phyloP scores from a whole-genome alignment of 2,113 vertebrate species.

The Vidua chalybeata region DNA sequence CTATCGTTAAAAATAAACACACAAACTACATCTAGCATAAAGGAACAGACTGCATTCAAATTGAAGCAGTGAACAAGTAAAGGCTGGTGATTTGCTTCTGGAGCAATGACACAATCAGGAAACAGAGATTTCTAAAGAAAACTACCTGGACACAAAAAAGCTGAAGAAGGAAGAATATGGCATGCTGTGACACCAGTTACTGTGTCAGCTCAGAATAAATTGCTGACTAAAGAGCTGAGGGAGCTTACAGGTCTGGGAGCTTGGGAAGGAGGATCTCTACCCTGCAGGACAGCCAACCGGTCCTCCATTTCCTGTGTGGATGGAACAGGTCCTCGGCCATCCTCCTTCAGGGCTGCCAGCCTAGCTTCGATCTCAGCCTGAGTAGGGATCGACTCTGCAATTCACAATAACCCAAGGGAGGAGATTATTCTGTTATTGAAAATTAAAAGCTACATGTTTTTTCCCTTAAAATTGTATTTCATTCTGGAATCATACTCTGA shows the following conservation, averaged over 20 bases:
- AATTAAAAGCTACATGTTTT: background rate
- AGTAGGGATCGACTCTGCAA: slow-evolving; percentile 83
- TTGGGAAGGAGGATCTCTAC: slow-evolving; percentile 76
- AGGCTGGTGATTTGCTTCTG: background rate
- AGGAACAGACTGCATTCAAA: background rate
- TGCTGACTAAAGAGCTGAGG: background rate
- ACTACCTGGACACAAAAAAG: background rate
- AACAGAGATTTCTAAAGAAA: background rate
- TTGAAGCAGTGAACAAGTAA: background rate
- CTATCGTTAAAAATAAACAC: background rate
- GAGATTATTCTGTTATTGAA: background rate
- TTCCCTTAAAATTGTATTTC: background rate
- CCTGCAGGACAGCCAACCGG: slow-evolving; percentile 85
- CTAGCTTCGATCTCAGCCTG: slow-evolving; percentile 90
- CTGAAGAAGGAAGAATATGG: background rate
- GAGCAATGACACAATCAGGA: background rate
- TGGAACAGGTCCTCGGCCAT: slow-evolving; percentile 74
- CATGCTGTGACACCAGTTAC: background rate
- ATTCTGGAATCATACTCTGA: background rate
- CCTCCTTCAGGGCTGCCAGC: slow-evolving; percentile 83
- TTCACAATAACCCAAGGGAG: background rate
- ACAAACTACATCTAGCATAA: background rate
- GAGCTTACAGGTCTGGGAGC: slow-evolving; percentile 77
- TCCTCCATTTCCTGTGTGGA: slow-evolving; percentile 87
- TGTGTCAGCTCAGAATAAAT: background rate